phyloP scores from a whole-genome alignment of 23 tunicate species.

The Trididemnum miniatum region DNA sequence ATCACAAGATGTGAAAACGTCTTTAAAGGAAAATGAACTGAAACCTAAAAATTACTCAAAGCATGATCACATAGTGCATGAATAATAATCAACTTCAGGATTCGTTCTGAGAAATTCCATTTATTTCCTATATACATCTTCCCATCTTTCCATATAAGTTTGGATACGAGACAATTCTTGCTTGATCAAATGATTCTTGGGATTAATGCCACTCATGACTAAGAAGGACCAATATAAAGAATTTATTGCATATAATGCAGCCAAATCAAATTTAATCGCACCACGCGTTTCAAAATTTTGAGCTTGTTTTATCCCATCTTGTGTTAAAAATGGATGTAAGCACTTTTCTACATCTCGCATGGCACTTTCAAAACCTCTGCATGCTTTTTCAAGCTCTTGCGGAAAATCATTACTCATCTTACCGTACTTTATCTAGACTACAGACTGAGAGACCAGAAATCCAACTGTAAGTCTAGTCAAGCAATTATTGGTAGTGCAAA shows the following conservation, averaged over 20 bases:
- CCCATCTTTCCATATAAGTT: slow-evolving; percentile 65
- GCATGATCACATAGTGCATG: no score
- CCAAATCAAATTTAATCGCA: slow-evolving; percentile 60
- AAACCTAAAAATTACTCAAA: no score
- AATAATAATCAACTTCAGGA: no score
- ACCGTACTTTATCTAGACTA: no score
- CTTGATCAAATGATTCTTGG: slow-evolving; percentile 63
- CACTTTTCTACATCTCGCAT: slow-evolving; percentile 13
- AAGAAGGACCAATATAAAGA: slow-evolving; percentile 73
- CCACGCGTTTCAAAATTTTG: slow-evolving; percentile 42
- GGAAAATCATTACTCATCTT: slow-evolving; percentile 57
- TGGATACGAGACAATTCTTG: slow-evolving; percentile 68
- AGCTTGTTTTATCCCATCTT: slow-evolving; percentile 37
- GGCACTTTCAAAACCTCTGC: slow-evolving; percentile 25
- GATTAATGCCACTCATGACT: slow-evolving; percentile 58
- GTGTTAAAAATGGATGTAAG: slow-evolving; percentile 33
- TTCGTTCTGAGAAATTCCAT: no score
- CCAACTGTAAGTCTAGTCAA: no score
- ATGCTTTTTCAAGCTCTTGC: slow-evolving; percentile 56
- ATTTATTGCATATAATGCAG: slow-evolving; percentile 60
- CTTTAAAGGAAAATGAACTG: no score
- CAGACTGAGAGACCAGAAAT: no score
- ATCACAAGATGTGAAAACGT: no score
- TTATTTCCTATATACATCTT: slow-evolving; percentile 57
- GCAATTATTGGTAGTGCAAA: no score